Conservation (phyloP, 2,797 vertebrate species). For the Halcyon badia region DNA sequence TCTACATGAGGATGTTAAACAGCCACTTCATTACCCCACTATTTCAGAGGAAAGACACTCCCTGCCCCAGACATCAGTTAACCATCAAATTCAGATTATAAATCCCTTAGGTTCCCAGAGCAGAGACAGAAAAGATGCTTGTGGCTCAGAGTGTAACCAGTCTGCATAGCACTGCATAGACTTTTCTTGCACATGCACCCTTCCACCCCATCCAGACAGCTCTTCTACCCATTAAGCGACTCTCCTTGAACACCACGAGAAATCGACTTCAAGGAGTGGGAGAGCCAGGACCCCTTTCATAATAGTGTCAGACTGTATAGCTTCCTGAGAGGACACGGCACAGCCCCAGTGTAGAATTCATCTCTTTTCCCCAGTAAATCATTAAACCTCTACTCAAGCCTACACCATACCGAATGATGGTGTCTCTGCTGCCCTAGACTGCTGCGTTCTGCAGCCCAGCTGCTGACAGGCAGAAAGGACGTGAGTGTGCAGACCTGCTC, state of each 20-base stretch:
- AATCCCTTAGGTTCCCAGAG: not conserved
- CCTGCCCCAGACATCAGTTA: not conserved
- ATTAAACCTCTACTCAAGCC: not conserved
- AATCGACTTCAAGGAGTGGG: not conserved
- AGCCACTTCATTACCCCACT: not conserved
- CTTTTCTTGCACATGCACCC: not conserved
- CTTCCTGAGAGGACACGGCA: not conserved
- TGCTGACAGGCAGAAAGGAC: not conserved
- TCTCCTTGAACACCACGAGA: not conserved
- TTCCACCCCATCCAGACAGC: not conserved
- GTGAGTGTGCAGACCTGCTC: not conserved
- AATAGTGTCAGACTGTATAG: not conserved
- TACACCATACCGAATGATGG: rapidly evolving
- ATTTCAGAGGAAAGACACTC: not conserved
- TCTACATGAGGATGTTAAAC: not conserved
- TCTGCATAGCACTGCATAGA: not conserved
- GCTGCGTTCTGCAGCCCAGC: not conserved
- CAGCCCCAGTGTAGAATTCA: not conserved
- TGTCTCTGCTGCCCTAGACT: not conserved
- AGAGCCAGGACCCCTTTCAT: not conserved
- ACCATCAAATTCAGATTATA: not conserved
- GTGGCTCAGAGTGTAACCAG: not conserved
- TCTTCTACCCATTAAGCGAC: not conserved
- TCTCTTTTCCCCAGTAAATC: not conserved
- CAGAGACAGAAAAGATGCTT: not conserved